Evolutionary conservation across 2,113 vertebrate genomes (phyloP).

Genomic region (Xerus inauris): DNA sequence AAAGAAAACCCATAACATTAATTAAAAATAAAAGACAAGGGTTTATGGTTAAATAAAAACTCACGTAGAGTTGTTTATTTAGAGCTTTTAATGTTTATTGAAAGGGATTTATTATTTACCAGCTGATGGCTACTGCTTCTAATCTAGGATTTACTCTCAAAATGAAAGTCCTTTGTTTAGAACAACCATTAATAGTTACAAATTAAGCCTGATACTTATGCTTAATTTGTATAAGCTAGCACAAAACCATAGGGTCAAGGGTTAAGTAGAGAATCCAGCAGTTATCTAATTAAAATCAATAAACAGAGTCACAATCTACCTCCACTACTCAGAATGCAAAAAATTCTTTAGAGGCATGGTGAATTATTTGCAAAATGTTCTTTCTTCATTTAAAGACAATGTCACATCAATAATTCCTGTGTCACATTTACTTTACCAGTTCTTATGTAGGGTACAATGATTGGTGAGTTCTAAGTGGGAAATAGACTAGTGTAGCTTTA

Average conservation of each 20-base stretch:
- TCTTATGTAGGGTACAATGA: neutral
- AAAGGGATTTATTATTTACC: neutral
- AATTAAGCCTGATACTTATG: neutral
- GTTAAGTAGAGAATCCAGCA: neutral
- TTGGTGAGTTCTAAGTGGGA: constrained; percentile 7
- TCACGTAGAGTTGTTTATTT: neutral
- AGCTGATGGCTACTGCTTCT: neutral
- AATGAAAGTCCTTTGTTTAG: neutral
- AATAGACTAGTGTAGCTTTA: neutral
- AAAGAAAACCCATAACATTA: neutral
- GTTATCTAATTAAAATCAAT: constrained; percentile 7
- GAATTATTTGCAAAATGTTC: neutral
- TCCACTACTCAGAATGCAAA: neutral
- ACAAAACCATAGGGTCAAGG: neutral
- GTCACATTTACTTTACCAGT: neutral
- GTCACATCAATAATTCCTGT: neutral
- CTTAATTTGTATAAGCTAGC: neutral
- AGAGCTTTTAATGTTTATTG: neutral
- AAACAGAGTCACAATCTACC: neutral
- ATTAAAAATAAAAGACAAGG: neutral
- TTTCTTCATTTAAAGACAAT: neutral
- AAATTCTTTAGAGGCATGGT: neutral
- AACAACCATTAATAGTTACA: neutral
- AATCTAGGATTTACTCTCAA: neutral
- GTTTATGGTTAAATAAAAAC: constrained; percentile 23